phyloP scores from a whole-genome alignment of 2,797 vertebrate species.

The Gymnocypris eckloni region DNA sequence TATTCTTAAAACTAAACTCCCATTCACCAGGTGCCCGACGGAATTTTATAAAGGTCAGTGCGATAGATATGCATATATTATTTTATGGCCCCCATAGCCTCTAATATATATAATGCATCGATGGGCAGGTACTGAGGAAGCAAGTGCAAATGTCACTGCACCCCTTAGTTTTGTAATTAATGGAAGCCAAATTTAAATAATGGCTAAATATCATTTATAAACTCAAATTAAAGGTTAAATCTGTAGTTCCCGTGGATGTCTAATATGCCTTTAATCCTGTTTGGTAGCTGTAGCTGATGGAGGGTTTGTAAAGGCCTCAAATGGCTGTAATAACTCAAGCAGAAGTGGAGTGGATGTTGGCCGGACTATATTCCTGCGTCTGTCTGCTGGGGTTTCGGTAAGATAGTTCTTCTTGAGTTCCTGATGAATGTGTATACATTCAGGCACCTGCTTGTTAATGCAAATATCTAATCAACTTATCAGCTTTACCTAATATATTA shows the following conservation, averaged over 20 bases:
- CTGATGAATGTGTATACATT: slow-evolving; percentile 1
- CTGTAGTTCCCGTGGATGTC: neutral
- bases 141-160: slow-evolving; percentile 27
- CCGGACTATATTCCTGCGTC: neutral
- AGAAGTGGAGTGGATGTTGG: neutral
- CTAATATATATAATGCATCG: slow-evolving; percentile 31
- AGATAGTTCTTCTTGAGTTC: neutral
- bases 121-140: neutral
- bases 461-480: neutral
- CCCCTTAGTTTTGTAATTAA: neutral
- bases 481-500: neutral
- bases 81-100: slow-evolving; percentile 15
- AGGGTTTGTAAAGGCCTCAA: slow-evolving; percentile 4
- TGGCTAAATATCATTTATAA: slow-evolving; percentile 22
- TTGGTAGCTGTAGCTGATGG: neutral
- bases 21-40: neutral
- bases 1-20: neutral
- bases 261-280: slow-evolving; percentile 15
- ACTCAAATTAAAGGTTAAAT: slow-evolving; percentile 30
- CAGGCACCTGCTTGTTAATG: neutral
- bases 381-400: neutral
- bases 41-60: slow-evolving; percentile 24
- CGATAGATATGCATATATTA: slow-evolving; percentile 34
- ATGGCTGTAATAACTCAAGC: neutral
- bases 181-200: slow-evolving; percentile 15